Evolutionary conservation across 2,888 invertebrate species (phyloP).

Genomic region (Mystacides longicornis): DNA sequence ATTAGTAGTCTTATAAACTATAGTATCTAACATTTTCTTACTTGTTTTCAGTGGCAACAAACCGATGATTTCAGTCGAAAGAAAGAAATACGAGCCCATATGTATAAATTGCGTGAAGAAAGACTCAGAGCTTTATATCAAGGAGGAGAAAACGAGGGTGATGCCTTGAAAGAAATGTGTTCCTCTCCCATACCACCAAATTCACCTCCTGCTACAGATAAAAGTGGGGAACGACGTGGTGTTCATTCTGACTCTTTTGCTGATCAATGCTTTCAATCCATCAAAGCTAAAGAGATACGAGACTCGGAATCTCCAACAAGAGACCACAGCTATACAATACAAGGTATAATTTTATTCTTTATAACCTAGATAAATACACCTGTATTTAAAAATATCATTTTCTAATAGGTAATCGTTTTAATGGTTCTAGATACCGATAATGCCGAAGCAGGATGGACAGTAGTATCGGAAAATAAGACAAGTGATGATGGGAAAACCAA

Average conservation of each 20-base stretch:
- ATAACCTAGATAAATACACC: slow-evolving; percentile 16
- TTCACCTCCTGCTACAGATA: slow-evolving; percentile 30
- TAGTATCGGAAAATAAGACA: slow-evolving; percentile 54
- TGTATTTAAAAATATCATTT: neutral
- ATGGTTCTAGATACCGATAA: slow-evolving; percentile 43
- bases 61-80: slow-evolving; percentile 80
- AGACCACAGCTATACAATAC: slow-evolving; percentile 48
- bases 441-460: slow-evolving; percentile 59
- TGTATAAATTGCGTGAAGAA: slow-evolving; percentile 77
- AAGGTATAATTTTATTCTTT: slow-evolving; percentile 33
- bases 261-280: slow-evolving; percentile 69
- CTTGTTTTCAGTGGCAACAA: slow-evolving; percentile 65
- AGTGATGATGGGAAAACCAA: slow-evolving; percentile 59
- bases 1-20: neutral
- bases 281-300: slow-evolving; percentile 72
- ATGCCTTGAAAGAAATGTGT: slow-evolving; percentile 26
- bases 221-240: slow-evolving; percentile 41
- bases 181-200: slow-evolving; percentile 7
- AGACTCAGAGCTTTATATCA: slow-evolving; percentile 69
- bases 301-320: slow-evolving; percentile 70
- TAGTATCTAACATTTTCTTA: neutral
- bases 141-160: slow-evolving; percentile 30
- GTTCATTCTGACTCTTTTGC: slow-evolving; percentile 63
- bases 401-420: too few relatives aligned
- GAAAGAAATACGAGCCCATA: slow-evolving; percentile 79